These are phyloP conservation scores for Thecophora atra DNA, from an alignment of 2,888 invertebrate genomes.

Conservation along the genomic window DNA sequence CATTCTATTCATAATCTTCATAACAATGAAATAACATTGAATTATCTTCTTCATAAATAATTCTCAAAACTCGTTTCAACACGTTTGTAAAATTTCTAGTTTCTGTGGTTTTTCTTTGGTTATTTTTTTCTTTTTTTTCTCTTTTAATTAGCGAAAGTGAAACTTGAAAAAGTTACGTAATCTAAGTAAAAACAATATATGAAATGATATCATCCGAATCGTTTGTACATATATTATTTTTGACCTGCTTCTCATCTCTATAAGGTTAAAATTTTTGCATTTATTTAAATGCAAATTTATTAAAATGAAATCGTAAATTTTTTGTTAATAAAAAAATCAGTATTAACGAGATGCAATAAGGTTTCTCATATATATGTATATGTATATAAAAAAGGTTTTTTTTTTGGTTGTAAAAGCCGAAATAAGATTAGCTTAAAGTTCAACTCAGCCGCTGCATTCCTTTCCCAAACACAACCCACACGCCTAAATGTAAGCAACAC, in stretches of 20 bases:
- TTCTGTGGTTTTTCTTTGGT: no score
- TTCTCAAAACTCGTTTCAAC: neutral
- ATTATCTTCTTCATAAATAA: no score
- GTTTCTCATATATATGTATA: no score
- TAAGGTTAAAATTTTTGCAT: no score
- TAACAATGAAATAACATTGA: no score
- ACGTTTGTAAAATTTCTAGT: neutral
- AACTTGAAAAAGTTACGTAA: neutral
- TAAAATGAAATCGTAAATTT: neutral
- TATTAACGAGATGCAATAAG: no score
- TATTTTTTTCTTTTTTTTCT: no score
- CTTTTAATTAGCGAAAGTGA: neutral
- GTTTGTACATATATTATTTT: neutral
- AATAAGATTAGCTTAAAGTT: constrained; percentile 7
- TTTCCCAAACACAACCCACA: neutral
- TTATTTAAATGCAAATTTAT: no score
- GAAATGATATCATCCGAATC: neutral
- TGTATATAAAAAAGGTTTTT: no score
- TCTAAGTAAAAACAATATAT: neutral
- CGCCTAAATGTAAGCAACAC: neutral
- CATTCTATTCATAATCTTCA: no score
- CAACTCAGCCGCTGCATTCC: constrained; percentile 9
- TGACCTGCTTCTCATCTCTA: neutral
- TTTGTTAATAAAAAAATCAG: neutral
- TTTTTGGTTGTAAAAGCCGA: no score